Evolutionary conservation across 2,797 vertebrate species (phyloP).

Genomic region (Melanotaenia nigrans): DNA sequence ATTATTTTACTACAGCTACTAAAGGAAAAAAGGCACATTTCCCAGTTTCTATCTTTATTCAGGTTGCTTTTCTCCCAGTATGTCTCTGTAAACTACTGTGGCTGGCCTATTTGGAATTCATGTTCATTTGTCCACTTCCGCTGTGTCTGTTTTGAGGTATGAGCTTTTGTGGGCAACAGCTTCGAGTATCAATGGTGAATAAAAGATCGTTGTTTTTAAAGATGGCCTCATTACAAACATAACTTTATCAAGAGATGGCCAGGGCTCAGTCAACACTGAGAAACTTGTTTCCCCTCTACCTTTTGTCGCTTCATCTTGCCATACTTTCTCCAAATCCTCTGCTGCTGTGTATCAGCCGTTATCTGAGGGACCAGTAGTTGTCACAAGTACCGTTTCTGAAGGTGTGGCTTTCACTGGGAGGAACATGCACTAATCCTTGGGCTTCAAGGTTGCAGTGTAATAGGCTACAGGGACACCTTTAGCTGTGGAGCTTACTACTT

Average conservation of each 20-base stretch:
- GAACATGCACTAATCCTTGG: conserved; percentile 35
- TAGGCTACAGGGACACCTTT: conserved; percentile 43
- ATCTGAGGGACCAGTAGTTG: conserved; percentile 32
- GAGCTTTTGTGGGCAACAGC: conserved; percentile 13
- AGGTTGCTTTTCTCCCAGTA: background rate
- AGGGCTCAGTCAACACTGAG: conserved; percentile 28
- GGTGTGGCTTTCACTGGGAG: conserved; percentile 17
- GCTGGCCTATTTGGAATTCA: conserved; percentile 9
- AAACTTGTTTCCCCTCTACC: conserved; percentile 30
- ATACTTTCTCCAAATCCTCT: conserved; percentile 26
- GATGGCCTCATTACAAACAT: conserved; percentile 22
- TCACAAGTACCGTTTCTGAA: conserved; percentile 29
- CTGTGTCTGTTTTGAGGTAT: conserved; percentile 1
- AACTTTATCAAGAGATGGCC: conserved; percentile 26
- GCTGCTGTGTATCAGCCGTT: conserved; percentile 50
- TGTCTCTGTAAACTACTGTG: conserved; percentile 5
- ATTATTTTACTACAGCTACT: background rate
- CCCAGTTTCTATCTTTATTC: background rate
- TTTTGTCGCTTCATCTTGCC: conserved; percentile 39
- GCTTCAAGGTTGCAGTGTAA: conserved; percentile 27
- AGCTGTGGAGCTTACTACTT: conserved; percentile 19
- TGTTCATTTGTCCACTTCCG: conserved; percentile 3
- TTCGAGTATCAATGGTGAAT: conserved; percentile 12
- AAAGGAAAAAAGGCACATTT: background rate
- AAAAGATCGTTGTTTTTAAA: background rate